phyloP scores from a whole-genome alignment of 2,888 invertebrate genomes.

The Achlya flavicornis region DNA sequence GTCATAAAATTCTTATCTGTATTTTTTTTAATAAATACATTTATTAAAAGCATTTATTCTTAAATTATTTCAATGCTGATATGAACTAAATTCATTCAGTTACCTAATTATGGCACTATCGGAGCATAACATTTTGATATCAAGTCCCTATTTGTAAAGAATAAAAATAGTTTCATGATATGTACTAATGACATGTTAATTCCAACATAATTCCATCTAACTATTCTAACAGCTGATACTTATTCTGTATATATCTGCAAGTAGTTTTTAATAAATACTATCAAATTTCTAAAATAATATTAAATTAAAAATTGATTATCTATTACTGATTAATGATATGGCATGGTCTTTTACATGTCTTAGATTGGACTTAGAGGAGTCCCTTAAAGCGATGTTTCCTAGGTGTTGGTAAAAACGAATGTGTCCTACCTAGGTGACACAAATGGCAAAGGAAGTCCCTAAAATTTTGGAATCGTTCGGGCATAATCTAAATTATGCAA shows the following conservation, averaged over 20 bases:
- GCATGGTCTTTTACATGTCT: background rate
- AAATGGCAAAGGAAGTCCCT: too few relatives aligned
- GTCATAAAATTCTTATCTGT: background rate
- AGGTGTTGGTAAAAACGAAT: too few relatives aligned
- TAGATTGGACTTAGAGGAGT: background rate
- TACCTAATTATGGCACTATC: conserved; percentile 60
- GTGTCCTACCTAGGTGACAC: too few relatives aligned
- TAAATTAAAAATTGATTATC: background rate
- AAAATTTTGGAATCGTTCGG: too few relatives aligned
- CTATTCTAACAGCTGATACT: conserved; percentile 32
- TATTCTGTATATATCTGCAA: conserved; percentile 20
- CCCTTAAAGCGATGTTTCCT: too few relatives aligned
- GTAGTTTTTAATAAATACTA: conserved; percentile 19
- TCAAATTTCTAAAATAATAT: conserved; percentile 10
- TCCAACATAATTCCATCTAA: conserved; percentile 39
- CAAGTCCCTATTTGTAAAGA: conserved; percentile 12
- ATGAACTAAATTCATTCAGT: conserved; percentile 30
- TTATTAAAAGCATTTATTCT: conserved; percentile 28
- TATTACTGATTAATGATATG: background rate
- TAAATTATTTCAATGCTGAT: conserved; percentile 23
- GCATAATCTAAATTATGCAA: too few relatives aligned
- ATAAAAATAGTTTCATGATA: conserved; percentile 49
- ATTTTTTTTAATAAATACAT: conserved; percentile 15
- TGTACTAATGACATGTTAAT: conserved; percentile 67
- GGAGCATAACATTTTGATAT: conserved; percentile 43